Conservation (phyloP, 2,797 vertebrate genomes). For the Anguilla obscura region DNA sequence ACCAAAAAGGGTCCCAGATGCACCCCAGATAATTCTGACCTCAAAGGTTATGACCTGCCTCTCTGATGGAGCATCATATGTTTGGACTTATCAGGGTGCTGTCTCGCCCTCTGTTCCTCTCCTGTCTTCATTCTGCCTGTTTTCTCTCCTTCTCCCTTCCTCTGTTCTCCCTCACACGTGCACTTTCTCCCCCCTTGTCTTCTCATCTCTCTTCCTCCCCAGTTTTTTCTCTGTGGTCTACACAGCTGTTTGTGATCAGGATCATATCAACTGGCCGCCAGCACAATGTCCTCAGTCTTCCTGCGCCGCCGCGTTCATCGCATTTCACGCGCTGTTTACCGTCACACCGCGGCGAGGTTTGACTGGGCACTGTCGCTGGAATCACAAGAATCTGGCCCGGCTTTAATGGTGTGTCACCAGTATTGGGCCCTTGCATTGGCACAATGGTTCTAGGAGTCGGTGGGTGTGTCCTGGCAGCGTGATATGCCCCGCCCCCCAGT, state of each 20-base stretch:
- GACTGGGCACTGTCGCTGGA: background rate
- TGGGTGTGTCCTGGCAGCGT: background rate
- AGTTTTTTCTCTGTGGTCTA: background rate
- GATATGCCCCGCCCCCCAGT: background rate
- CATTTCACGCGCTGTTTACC: constrained; percentile 2
- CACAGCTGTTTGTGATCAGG: constrained; percentile 24
- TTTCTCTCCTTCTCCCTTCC: background rate
- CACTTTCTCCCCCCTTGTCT: background rate
- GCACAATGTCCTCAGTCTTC: background rate
- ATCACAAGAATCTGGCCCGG: background rate
- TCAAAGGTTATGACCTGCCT: background rate
- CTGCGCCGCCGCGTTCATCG: background rate
- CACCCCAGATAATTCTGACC: background rate
- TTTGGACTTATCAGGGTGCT: background rate
- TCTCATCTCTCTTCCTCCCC: background rate
- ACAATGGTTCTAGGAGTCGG: background rate
- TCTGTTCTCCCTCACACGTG: background rate
- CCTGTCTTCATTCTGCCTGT: background rate
- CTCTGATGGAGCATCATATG: background rate
- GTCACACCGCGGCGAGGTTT: background rate
- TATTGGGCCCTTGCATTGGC: background rate
- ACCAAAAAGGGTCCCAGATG: background rate
- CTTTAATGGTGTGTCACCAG: background rate
- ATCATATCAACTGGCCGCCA: background rate
- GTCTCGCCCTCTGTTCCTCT: background rate